phyloP scores from a whole-genome alignment of 2,113 vertebrate species.

The Setophaga kirtlandii region DNA sequence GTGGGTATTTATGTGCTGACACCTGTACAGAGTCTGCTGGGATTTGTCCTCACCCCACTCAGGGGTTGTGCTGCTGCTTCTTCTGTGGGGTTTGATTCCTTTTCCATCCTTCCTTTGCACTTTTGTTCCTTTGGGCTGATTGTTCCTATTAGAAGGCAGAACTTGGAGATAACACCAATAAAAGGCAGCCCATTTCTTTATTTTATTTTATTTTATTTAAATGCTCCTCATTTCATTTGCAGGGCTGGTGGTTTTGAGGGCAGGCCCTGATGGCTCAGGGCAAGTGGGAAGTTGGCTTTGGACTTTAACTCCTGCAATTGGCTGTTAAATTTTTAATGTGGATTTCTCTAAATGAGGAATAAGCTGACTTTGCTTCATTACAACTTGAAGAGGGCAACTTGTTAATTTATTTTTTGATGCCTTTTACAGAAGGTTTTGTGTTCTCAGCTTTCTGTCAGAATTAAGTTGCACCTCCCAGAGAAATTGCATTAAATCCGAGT shows the following conservation, averaged over 20 bases:
- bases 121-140: not conserved
- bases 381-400: not conserved
- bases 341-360: not conserved
- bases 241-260: not conserved
- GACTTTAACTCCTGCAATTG: not conserved
- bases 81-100: accelerated
- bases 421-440: not conserved
- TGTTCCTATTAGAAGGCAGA: not conserved
- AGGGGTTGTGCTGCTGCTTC: not conserved
- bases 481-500: not conserved
- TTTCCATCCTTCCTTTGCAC: not conserved
- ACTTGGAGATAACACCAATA: not conserved
- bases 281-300: not conserved
- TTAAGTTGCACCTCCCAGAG: not conserved
- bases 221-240: not conserved
- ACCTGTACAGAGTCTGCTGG: not conserved
- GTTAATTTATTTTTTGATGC: not conserved
- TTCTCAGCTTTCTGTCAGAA: not conserved
- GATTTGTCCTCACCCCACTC: not conserved
- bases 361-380: not conserved
- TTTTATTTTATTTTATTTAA: not conserved
- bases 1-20: not conserved
- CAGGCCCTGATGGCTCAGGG: not conserved
- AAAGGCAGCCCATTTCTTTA: not conserved
- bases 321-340: not conserved